Base-by-base conservation (phyloP, 2,797 vertebrate genomes). In the Ceryle rudis region DNA sequence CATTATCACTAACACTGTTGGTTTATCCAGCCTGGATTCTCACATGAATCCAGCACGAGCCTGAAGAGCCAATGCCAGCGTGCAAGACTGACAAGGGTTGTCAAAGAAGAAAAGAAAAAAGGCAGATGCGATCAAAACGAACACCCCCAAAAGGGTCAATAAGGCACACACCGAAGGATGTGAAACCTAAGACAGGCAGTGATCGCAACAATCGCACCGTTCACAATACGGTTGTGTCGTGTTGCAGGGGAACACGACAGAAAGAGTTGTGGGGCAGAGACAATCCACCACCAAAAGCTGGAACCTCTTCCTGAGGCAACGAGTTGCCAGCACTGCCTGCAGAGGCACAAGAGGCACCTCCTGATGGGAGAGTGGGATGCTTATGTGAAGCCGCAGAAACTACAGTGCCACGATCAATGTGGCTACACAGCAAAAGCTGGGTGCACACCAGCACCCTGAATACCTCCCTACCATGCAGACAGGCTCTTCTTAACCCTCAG, bases 151-250 rank as follows among this genome's bases (percentile, higher is more conserved):
- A 66, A 57, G 69, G 39, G 4, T 2, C 78, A 74, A 42, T 13
- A 25, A 90, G 18, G 15, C 3, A 1, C 23, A 5, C 17, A 11
- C 25, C 54, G 13, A 2, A 5, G 39, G 42, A 29, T 8, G 1
- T 2, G 42, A 58, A 62, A 64, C 22, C 20, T 6, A 10, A 57
- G 62, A 18, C 10, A 9, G 0, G 0, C 14, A 23, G 20, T 4
- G 46, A 15, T 18, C 70, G 23, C 54, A 71, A 46, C 66, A 37
- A 0, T 33, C 1, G 0, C 58, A 14, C 6, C 0, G 7, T n/a
- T 47, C 51, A 57, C n/a, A 13, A 6, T 7, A 3, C 0, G 22
- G 18, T 19, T 49, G 37, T 3, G 35, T 5, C 39, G 15, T 16
- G 2, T 5, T 19, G 7, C 26, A 37, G 52, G 21, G 23, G 10